Evolutionary conservation across 1,140 invertebrate genomes (phyloP).

Genomic region (Leptinotarsa defecta): DNA sequence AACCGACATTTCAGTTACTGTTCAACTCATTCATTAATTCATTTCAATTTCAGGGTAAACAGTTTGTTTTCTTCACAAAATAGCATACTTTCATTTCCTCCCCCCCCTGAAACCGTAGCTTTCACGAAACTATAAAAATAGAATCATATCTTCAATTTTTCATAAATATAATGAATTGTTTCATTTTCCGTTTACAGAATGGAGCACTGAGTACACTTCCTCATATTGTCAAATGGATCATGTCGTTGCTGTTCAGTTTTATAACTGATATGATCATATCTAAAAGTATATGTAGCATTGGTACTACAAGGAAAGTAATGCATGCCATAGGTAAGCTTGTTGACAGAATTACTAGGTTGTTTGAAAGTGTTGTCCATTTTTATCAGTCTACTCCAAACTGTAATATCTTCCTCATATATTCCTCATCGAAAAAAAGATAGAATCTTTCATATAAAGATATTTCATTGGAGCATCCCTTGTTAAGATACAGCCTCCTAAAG

Average conservation of each 20-base stretch:
- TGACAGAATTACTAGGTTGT: too few species aligned
- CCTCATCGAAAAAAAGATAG: too few species aligned
- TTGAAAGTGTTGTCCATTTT: too few species aligned
- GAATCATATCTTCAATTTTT: neutral
- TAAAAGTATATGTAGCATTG: slow-evolving; percentile 60
- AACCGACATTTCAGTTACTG: too few species aligned
- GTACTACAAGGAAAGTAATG: slow-evolving; percentile 64
- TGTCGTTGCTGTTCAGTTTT: slow-evolving; percentile 68
- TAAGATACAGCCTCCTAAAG: too few species aligned
- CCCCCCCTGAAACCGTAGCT: neutral
- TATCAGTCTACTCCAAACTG: neutral
- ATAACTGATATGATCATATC: slow-evolving; percentile 66
- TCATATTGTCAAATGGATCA: slow-evolving; percentile 72
- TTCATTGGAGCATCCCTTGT: too few species aligned
- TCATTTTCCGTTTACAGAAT: slow-evolving; percentile 62
- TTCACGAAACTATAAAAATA: neutral
- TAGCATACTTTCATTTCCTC: neutral
- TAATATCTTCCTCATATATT: too few species aligned
- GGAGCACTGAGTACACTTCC: slow-evolving; percentile 76
- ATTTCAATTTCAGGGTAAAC: too few species aligned
- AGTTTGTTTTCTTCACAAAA: too few species aligned
- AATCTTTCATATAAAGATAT: too few species aligned
- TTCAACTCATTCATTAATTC: too few species aligned
- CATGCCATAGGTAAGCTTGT: slow-evolving; percentile 64
- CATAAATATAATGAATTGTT: neutral